phyloP scores from a whole-genome alignment of 2,888 invertebrate genomes.

The Andrena minutula region DNA sequence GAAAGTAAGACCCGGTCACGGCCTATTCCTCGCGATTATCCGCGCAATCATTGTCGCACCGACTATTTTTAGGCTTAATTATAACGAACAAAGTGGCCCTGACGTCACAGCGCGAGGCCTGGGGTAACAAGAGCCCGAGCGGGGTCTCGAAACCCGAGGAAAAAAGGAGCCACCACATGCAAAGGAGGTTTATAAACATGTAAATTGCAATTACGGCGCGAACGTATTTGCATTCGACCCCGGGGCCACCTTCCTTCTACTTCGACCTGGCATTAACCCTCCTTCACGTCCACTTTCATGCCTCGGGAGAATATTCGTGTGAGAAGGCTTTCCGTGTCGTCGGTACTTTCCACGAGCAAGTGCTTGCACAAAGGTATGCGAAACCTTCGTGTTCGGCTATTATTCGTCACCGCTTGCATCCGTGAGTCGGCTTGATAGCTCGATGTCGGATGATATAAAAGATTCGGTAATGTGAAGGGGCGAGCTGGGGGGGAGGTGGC shows the following conservation, averaged over 20 bases:
- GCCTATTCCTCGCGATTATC: constrained; percentile 31
- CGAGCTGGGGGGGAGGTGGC: not conserved
- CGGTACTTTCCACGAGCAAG: constrained; percentile 28
- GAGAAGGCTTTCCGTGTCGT: constrained; percentile 48
- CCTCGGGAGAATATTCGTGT: constrained; percentile 26
- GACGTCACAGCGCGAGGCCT: constrained; percentile 32
- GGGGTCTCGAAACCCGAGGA: constrained; percentile 23
- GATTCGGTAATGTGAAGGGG: not conserved
- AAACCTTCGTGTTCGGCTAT: constrained; percentile 38
- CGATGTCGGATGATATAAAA: constrained; percentile 21
- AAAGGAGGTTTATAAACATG: constrained; percentile 66
- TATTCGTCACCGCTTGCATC: constrained; percentile 41
- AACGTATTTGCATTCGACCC: constrained; percentile 64
- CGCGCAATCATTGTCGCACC: constrained; percentile 52
- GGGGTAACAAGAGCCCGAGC: constrained; percentile 44
- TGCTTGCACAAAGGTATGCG: constrained; percentile 23
- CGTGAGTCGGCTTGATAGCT: constrained; percentile 31
- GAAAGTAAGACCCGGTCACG: constrained; percentile 4
- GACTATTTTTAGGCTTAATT: constrained; percentile 72
- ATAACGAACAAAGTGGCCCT: constrained; percentile 39
- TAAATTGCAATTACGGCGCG: constrained; percentile 64
- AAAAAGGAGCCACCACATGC: constrained; percentile 47
- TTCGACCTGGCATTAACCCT: constrained; percentile 30
- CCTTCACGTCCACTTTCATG: constrained; percentile 7
- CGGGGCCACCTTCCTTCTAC: constrained; percentile 37